Base-by-base conservation (phyloP, 2,888 invertebrate genomes). In the Cheilosia vulpina region DNA sequence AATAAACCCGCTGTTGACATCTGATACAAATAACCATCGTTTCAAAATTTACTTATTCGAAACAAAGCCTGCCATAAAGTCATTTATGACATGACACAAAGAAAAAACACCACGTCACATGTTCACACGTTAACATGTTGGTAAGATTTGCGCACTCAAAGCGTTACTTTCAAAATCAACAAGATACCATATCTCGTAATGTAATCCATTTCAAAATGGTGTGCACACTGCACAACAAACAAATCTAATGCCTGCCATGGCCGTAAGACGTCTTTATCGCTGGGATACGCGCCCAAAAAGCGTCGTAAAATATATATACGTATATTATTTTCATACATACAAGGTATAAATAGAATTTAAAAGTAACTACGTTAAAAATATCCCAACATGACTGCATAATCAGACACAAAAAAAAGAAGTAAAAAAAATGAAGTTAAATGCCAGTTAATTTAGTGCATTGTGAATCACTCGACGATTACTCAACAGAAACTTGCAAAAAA, bases 401-500 rank as follows among this genome's bases (percentile, higher is more conserved):
- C 24, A 57, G 41, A 55, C 43, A 53, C 41, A 19, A 60, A 60
- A 53, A 5, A 27, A 24, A 1, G 1, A 5, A 0, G 0, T 5
- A 24, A 4, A 4, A 24, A 27, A 6, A 27, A 58, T 41, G 24
- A 77, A 17, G 31, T 47, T 75, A 82, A 72, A 60, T 66, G 50
- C 66, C 66, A 52, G 50, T 50, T 66, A 57, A 83, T 72, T 83
- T 57, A 73, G 47, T 72, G 72, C 66, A 41, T 47, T 66, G 45
- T 82, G 82, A 82, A 50, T 82, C 82, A 72, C 47, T 55, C 19
- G 41, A n/a, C 19, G 11, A 55, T 38, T 81, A 62, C 63, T 45
- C 55, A 57, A 41, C 65, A 41, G 13, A 47, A 45, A 53, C n/a
- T 17, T 45, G 76, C 43, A 34, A 41, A 63, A 65, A 53, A 69